Evolutionary conservation across 1,140 invertebrate genomes (phyloP), one percentile per base, ranked within the genome.

Genomic region (Hydropsyche tenuis): DNA sequence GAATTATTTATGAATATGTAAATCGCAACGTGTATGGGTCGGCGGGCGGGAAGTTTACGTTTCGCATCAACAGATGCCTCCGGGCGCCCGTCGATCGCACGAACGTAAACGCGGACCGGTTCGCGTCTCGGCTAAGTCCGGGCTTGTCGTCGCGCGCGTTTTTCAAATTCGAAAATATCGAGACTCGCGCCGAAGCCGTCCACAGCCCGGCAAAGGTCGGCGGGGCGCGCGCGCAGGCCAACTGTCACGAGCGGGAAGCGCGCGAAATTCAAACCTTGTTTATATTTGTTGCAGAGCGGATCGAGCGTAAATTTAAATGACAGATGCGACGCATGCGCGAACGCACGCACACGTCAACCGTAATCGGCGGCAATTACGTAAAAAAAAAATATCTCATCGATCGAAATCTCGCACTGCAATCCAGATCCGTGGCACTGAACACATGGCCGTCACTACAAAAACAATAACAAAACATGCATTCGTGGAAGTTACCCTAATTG

Each of bases 271-370:
- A 37, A 37, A 37, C 30, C 3, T 37, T 37, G 30, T 37, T 37
- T 37, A 37, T 37, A 37, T 37, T 9, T 9, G 30, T 37, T n/a
- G n/a, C n/a, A n/a, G n/a, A n/a, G n/a, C 30, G 22, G 22, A 22
- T 23, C 16, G 16, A 56, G 51, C 51, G 51, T 22, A 22, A 23
- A 56, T 22, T 56, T 56, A 9, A 22, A 37, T 65, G 30, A 65
- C 63, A 43, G 63, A 43, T 46, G 18, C 63, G 43, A 42, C 30
- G 43, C 30, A 65, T 65, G 30, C 63, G 63, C 63, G 48, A 51
- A 3, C 4, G 3, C 4, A 16, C 4, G 14, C 48, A 5, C n/a
- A 9, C 30, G 30, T 37, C 9, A 37, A n/a, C n/a, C n/a, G n/a
- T n/a, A n/a, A n/a, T n/a, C n/a, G n/a, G n/a, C n/a, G n/a, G n/a